A percentile compares a stretch with the other conserved stretches of the same genome.
These are phyloP conservation scores for Drosophila burlai DNA, from an alignment of 1,140 invertebrate species.

Conservation along the genomic window DNA sequence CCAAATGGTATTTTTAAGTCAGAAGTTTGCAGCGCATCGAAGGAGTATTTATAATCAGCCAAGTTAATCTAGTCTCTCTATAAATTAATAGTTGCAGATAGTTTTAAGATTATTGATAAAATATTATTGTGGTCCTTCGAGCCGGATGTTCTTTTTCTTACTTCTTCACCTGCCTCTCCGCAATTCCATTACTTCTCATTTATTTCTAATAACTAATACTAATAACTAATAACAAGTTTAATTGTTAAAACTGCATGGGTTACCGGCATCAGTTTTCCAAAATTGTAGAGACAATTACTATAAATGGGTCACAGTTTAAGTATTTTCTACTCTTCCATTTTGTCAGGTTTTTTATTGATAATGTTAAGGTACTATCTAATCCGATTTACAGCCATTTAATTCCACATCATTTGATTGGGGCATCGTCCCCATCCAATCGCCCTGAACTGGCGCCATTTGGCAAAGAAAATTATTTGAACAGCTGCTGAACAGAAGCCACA, in stretches of 20 bases:
- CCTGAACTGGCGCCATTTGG: constrained; percentile 37
- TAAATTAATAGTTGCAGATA: background rate
- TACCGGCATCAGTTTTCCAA: too few species aligned
- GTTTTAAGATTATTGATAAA: too few species aligned
- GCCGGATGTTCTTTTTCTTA: background rate
- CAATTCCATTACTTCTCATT: too few species aligned
- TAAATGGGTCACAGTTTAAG: background rate
- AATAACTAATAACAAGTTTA: too few species aligned
- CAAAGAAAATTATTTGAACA: constrained; percentile 62
- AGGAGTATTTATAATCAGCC: background rate
- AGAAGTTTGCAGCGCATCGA: background rate
- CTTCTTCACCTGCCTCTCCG: too few species aligned
- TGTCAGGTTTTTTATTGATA: background rate
- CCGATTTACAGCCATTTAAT: constrained; percentile 12
- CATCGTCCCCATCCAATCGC: constrained; percentile 24
- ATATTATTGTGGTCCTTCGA: background rate
- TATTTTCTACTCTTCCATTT: too few species aligned
- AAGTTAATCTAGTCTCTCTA: too few species aligned
- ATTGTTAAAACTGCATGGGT: too few species aligned
- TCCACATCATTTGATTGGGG: constrained; percentile 5
- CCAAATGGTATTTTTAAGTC: background rate
- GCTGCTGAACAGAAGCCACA: constrained; percentile 46
- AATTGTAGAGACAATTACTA: background rate
- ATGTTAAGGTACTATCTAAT: background rate
- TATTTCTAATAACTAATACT: too few species aligned